A percentile compares a stretch with the other conserved stretches of the same genome.
Conservation (phyloP, 2,888 invertebrate species). For the Zaprionus obscuricornis region DNA sequence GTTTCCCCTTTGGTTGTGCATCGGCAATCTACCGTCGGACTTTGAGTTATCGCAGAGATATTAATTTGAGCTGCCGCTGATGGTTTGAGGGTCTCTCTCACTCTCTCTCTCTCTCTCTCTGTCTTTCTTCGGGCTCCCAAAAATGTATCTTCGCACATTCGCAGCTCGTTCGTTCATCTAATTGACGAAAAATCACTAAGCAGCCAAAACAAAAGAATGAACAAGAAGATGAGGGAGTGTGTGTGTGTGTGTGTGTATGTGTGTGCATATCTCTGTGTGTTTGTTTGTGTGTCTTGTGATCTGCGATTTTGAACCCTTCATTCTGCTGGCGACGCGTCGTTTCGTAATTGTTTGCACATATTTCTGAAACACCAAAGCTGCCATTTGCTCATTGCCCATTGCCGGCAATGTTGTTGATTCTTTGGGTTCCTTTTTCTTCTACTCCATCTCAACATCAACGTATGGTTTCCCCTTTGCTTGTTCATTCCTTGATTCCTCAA, state of each 20-base stretch:
- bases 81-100: constrained; percentile 58
- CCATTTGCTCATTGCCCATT: constrained; percentile 52
- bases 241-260: too few relatives aligned
- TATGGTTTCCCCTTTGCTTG: neutral
- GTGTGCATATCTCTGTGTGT: too few relatives aligned
- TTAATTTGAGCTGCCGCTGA: constrained; percentile 77
- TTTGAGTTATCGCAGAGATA: constrained; percentile 77
- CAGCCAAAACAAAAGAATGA: constrained; percentile 29
- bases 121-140: constrained; percentile 44
- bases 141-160: constrained; percentile 73
- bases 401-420: constrained; percentile 37
- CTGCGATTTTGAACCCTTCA: constrained; percentile 26
- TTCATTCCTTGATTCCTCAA: constrained; percentile 3
- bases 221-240: constrained; percentile 1
- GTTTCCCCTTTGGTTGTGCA: too few relatives aligned
- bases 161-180: constrained; percentile 72
- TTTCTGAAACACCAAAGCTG: constrained; percentile 73
- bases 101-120: too few relatives aligned
- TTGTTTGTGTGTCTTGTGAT: constrained; percentile 23
- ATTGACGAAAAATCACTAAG: constrained; percentile 72
- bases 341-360: constrained; percentile 75
- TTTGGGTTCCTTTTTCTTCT: too few relatives aligned
- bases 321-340: constrained; percentile 25
- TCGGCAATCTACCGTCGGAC: too few relatives aligned
- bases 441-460: too few relatives aligned